Evolutionary conservation across 1,140 invertebrate genomes (phyloP).

Genomic region (Ceratina calcarata): DNA sequence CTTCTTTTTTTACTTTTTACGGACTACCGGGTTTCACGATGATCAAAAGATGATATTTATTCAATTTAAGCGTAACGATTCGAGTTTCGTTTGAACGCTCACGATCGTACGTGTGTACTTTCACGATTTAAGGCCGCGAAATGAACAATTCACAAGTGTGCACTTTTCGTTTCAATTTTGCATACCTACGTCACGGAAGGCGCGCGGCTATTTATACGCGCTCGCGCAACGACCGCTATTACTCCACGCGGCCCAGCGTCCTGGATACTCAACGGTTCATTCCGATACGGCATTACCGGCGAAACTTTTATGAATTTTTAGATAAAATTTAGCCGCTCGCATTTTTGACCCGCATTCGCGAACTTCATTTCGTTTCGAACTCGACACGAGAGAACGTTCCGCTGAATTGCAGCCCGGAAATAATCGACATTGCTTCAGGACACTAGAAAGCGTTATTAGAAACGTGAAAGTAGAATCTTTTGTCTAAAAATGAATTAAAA

Average conservation of each 20-base stretch:
- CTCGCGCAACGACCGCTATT: not conserved
- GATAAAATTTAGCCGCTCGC: not conserved
- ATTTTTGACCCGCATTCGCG: not conserved
- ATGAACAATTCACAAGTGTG: slow-evolving; percentile 31
- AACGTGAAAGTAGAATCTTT: too few species aligned
- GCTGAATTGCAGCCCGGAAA: too few species aligned
- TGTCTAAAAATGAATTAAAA: too few species aligned
- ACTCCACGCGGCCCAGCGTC: not conserved
- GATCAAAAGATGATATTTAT: slow-evolving; percentile 2
- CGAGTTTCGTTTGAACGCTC: not conserved
- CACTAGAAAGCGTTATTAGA: too few species aligned
- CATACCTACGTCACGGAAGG: not conserved
- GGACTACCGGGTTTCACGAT: not conserved
- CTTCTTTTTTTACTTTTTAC: not conserved
- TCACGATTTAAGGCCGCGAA: slow-evolving; percentile 14
- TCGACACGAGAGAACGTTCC: too few species aligned
- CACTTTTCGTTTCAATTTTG: slow-evolving; percentile 24
- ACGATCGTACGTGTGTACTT: not conserved
- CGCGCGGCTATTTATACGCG: slow-evolving; percentile 19
- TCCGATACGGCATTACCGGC: not conserved
- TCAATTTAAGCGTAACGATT: not conserved
- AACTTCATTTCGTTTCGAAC: not conserved
- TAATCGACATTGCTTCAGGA: too few species aligned
- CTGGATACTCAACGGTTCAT: not conserved
- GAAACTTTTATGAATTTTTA: slow-evolving; percentile 24